These are phyloP conservation scores for Piliocolobus tephrosceles DNA, from an alignment of 2,113 vertebrate genomes.

Conservation along the genomic window DNA sequence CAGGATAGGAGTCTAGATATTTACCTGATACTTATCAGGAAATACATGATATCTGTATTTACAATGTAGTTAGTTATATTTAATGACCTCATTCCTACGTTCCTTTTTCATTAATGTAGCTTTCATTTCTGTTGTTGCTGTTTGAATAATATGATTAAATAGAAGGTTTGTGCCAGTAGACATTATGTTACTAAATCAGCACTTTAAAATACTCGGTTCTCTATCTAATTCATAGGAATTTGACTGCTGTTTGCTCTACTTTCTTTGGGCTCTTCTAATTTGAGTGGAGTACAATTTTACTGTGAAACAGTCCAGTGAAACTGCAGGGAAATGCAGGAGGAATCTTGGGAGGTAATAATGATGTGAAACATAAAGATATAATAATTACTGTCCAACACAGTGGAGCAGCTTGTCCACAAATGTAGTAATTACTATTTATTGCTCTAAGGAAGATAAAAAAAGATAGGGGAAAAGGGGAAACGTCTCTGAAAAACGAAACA, in stretches of 20 bases:
- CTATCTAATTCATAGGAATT: not conserved
- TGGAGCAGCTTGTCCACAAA: not conserved
- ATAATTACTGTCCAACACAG: not conserved
- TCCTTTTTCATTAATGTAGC: conserved; percentile 26
- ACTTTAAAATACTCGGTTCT: not conserved
- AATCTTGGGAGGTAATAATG: not conserved
- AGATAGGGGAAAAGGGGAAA: not conserved
- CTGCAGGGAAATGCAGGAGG: not conserved
- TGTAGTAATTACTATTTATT: not conserved
- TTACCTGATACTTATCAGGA: conserved; percentile 43
- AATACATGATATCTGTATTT: conserved; percentile 67
- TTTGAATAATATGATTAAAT: conserved; percentile 49
- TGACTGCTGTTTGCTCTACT: not conserved
- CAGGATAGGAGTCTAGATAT: conserved; percentile 40
- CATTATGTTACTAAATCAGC: not conserved
- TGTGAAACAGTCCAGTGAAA: not conserved
- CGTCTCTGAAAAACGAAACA: conserved; percentile 1
- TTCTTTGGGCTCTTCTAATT: not conserved
- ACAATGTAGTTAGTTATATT: conserved; percentile 58
- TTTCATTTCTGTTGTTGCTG: conserved; percentile 37
- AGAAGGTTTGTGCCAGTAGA: conserved; percentile 50
- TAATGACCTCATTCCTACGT: conserved; percentile 62
- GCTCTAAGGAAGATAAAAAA: not conserved
- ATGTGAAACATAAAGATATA: not conserved
- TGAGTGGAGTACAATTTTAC: not conserved